Conservation (phyloP, 2,113 vertebrate genomes). For the Pica pica region DNA sequence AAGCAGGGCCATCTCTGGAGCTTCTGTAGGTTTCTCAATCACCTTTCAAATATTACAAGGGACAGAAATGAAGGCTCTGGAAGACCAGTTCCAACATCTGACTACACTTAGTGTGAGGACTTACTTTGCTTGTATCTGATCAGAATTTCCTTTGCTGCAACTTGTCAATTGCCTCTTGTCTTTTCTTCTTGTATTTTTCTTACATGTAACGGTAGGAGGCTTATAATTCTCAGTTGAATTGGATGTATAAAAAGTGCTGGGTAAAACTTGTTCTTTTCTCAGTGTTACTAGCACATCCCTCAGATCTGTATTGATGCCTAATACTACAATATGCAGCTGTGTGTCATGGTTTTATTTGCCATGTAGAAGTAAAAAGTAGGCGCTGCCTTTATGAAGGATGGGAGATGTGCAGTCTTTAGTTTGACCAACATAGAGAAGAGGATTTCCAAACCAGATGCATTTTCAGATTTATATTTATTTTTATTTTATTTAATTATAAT, state of each 20-base stretch:
- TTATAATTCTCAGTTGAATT: not conserved
- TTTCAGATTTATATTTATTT: not conserved
- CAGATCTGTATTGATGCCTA: accelerated
- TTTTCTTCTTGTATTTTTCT: not conserved
- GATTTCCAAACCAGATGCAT: not conserved
- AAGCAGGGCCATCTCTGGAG: not conserved
- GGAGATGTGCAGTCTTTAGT: not conserved
- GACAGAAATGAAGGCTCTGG: not conserved
- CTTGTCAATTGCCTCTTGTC: not conserved
- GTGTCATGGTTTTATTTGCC: not conserved
- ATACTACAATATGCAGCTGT: not conserved
- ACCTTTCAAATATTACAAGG: not conserved
- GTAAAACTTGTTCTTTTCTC: not conserved
- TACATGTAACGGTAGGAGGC: not conserved
- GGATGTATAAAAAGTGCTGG: not conserved
- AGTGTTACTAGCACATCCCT: not conserved
- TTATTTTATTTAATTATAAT: not conserved
- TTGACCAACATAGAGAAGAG: not conserved
- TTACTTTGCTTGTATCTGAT: not conserved
- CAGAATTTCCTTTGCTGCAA: not conserved
- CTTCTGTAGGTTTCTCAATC: not conserved
- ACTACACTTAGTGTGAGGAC: not conserved
- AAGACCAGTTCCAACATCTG: not conserved
- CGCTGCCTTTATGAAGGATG: not conserved
- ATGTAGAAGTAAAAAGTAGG: not conserved